These are phyloP conservation scores for Hetaerina americana DNA, from an alignment of 1,140 invertebrate species.

Conservation along the genomic window DNA sequence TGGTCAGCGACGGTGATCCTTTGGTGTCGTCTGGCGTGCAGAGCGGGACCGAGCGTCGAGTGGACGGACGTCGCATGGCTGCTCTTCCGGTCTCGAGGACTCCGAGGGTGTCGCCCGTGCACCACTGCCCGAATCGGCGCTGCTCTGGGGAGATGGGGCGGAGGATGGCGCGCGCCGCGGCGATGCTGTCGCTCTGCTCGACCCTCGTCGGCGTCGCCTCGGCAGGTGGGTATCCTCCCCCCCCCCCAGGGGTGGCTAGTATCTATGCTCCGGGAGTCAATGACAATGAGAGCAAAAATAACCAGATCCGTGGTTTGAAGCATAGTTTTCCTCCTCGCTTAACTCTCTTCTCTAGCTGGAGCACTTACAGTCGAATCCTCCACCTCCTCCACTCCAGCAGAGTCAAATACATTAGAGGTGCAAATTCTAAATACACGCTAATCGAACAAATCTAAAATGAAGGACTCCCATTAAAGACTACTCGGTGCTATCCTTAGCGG, in stretches of 20 bases:
- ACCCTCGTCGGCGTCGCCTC: neutral
- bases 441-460: too few species aligned
- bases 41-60: neutral
- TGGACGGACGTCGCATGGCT: neutral
- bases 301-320: too few species aligned
- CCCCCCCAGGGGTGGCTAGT: neutral
- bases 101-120: neutral
- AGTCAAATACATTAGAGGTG: too few species aligned
- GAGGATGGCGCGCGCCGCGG: neutral
- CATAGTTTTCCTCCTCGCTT: too few species aligned
- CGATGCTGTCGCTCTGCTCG: neutral
- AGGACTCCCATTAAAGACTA: too few species aligned
- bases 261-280: too few species aligned
- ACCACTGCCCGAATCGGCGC: neutral
- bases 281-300: too few species aligned
- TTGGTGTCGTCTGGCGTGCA: neutral
- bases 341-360: too few species aligned
- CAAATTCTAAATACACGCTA: too few species aligned
- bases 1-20: neutral
- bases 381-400: too few species aligned
- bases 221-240: neutral
- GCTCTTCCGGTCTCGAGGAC: neutral
- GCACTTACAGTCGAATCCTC: too few species aligned
- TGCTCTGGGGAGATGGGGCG: neutral
- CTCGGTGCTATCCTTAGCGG: too few species aligned